Percentiles rank a stretch among this genome's conserved stretches.
phyloP scores from a whole-genome alignment of 2,888 invertebrate genomes.

The Eupithecia pulchellata region DNA sequence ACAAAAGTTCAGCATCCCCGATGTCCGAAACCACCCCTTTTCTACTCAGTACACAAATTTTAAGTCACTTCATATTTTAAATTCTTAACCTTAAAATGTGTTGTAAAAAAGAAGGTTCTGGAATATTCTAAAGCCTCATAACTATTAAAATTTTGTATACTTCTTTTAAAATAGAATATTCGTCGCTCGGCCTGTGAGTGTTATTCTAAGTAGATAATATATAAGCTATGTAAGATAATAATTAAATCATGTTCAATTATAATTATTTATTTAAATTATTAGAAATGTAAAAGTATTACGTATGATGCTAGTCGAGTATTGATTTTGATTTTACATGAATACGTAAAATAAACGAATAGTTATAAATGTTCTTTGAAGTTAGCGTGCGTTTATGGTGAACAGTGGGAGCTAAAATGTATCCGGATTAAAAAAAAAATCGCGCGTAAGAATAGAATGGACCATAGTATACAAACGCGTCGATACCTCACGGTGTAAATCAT shows the following conservation, averaged over 20 bases:
- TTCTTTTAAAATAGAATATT: conserved; percentile 75
- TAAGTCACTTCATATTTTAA: background rate
- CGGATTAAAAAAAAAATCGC: too few relatives aligned
- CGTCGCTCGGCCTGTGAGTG: conserved; percentile 74
- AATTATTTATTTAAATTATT: conserved; percentile 50
- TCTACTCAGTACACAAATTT: background rate
- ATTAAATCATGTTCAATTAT: conserved; percentile 49
- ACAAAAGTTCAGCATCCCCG: background rate
- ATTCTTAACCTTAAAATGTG: background rate
- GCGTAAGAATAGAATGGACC: too few relatives aligned
- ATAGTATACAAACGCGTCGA: too few relatives aligned
- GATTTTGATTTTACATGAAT: conserved; percentile 46
- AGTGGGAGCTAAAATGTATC: background rate
- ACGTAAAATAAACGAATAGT: background rate
- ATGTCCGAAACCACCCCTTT: background rate
- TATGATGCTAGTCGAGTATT: conserved; percentile 80
- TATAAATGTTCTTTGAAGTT: background rate
- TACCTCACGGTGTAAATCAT: too few relatives aligned
- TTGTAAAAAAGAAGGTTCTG: background rate
- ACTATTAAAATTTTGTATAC: conserved; percentile 21
- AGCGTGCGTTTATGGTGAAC: background rate
- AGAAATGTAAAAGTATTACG: conserved; percentile 74
- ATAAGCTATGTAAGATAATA: conserved; percentile 42
- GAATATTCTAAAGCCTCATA: background rate
- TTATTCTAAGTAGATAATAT: conserved; percentile 47